Percentiles rank a stretch among this genome's conserved stretches.
These are phyloP conservation scores for Halichondria panicea DNA, from an alignment of 37 sponge, comb jelly and placozoan genomes.

Conservation along the genomic window DNA sequence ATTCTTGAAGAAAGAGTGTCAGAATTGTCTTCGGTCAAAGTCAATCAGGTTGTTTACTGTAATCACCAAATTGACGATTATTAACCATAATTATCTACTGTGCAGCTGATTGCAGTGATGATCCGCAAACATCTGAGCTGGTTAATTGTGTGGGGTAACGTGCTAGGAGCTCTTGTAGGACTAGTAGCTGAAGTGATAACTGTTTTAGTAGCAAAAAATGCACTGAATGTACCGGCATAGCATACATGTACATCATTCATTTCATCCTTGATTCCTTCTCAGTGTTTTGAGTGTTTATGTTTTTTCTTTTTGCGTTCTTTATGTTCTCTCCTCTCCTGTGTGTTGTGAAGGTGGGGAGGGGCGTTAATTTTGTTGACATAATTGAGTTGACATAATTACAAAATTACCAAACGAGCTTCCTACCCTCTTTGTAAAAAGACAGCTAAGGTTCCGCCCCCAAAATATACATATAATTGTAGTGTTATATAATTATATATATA, in stretches of 20 bases:
- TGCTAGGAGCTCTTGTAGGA: slow-evolving; percentile 72
- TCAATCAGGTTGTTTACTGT: slow-evolving; percentile 39
- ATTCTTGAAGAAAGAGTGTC: slow-evolving; percentile 47
- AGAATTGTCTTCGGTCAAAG: slow-evolving; percentile 42
- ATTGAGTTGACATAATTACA: no score
- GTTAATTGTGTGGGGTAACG: slow-evolving; percentile 83
- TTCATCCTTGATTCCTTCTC: background rate
- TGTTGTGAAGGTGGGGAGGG: no score
- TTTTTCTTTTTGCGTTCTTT: background rate
- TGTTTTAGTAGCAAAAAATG: slow-evolving; percentile 23
- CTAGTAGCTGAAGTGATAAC: slow-evolving; percentile 53
- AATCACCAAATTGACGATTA: background rate
- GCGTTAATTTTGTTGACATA: no score
- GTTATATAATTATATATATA: no score
- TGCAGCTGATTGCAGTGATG: slow-evolving; percentile 74
- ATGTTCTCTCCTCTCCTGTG: no score
- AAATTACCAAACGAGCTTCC: no score
- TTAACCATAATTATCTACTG: background rate
- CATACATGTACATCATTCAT: background rate
- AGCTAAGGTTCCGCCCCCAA: no score
- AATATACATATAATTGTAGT: no score
- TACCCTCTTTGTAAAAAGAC: no score
- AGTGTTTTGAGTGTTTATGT: slow-evolving; percentile 25
- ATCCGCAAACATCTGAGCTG: slow-evolving; percentile 78
- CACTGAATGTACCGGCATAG: background rate